Evolutionary conservation across 2,888 invertebrate genomes (phyloP), one percentile per base, ranked within the genome.

Genomic region (Platycheirus albimanus): DNA sequence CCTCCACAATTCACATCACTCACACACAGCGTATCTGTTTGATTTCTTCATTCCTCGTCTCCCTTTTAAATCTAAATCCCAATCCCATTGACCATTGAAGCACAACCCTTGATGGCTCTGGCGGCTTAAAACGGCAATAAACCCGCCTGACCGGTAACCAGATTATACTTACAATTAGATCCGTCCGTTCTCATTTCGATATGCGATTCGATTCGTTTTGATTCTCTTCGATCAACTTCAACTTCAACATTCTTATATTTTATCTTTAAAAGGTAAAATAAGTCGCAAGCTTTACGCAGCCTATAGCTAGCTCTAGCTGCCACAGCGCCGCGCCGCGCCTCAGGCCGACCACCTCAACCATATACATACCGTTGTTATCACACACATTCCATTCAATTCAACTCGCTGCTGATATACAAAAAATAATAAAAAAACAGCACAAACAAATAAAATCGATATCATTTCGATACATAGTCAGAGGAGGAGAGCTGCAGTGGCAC

Each of bases 151-250:
- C 83, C 83, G 78, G 61, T 33, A 30, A 30, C 28, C 30, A 43
- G 43, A 58, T 58, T 58, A 58, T 41, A 49, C 72, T 64, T 74
- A 78, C 66, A 83, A n/a, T n/a, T n/a, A n/a, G n/a, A n/a, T n/a
- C n/a, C n/a, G n/a, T 83, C 74, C 83, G 78, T 83, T 69, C 72
- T 64, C 69, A 67, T 67, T 81, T 76, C n/a, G n/a, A n/a, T n/a
- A n/a, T 24, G 51, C 33, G 43, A 70, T 64, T 80, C 69, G 58
- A 52, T 67, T 56, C n/a, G 15, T 41, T 66, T 51, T n/a, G 30
- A 61, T 58, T n/a, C n/a, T n/a, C n/a, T n/a, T n/a, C n/a, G n/a
- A n/a, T n/a, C n/a, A n/a, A n/a, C n/a, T n/a, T n/a, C n/a, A n/a
- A n/a, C n/a, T n/a, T n/a, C 41, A 51, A 28, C 61, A 15, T 33